Conservation (phyloP, 2,888 invertebrate genomes). For the Nomada flava region DNA sequence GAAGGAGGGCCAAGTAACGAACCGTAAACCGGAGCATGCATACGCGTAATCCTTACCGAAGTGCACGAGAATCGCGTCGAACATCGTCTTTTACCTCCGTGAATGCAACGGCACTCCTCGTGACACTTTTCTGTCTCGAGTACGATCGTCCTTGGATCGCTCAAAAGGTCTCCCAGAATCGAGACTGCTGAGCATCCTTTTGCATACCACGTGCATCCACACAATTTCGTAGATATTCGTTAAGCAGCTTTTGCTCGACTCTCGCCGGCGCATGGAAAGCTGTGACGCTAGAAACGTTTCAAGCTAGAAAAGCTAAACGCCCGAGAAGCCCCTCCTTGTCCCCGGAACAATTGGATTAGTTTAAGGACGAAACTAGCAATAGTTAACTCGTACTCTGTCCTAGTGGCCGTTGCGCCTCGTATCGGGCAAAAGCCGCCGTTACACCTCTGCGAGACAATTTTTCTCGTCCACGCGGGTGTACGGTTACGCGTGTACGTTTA, state of each 20-base stretch:
- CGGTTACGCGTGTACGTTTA: conserved; percentile 34
- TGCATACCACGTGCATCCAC: neutral
- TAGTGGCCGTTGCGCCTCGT: neutral
- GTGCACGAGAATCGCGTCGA: neutral
- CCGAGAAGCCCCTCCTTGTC: conserved; percentile 24
- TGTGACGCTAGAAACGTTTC: neutral
- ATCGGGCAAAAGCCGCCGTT: too few species aligned
- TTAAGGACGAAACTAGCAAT: conserved; percentile 17
- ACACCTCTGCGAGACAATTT: neutral
- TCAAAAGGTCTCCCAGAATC: conserved; percentile 15
- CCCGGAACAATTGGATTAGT: conserved; percentile 40
- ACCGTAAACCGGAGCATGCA: conserved; percentile 73
- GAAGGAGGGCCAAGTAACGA: conserved; percentile 71
- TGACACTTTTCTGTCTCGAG: conserved; percentile 13
- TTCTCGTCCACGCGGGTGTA: neutral
- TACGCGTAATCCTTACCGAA: conserved; percentile 48
- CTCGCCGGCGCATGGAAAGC: neutral
- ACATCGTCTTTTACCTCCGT: neutral
- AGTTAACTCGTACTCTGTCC: conserved; percentile 9
- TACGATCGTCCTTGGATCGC: conserved; percentile 30
- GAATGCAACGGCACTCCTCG: conserved; percentile 1
- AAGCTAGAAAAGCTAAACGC: neutral
- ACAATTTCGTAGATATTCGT: neutral
- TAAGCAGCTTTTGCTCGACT: neutral
- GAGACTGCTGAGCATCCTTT: neutral